Evolutionary conservation across 2,888 invertebrate genomes (phyloP), one percentile per base, ranked within the genome.

Genomic region (Melinaea marsaeus): DNA sequence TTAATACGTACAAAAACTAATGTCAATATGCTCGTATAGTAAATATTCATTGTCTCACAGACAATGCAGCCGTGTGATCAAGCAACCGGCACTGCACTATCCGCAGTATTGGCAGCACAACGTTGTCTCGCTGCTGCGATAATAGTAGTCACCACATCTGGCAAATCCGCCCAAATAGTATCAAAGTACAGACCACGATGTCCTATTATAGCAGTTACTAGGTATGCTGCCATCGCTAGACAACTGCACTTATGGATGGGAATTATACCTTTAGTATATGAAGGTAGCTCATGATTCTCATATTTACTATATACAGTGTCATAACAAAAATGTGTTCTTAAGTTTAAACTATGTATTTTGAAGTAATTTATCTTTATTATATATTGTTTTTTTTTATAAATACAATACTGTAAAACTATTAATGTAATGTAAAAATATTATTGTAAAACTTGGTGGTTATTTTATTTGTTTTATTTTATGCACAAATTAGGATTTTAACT

Each of bases 91-190:
- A 90, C 95, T 5, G 94, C 95, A 11, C 90, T 96, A 59, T 93
- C 95, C 0, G 95, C 94, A 6, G 95, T 95, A 0, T 92, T 95
- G 67, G 94, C 95, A 4, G 94, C 96, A 0, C 92, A 95, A 70
- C 93, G 94, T 67, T 91, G 92, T 59, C 91, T 93, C 69, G 95
- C 95, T 0, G 91, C 93, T 0, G 94, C 94, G 1, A 95, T 95
- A 47, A 83, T 95, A 32, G 92, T 94, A 3, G 87, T 94, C 56
- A 94, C 95, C 2, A 93, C 94, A 0, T 88, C 91, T 0, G 92
- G 92, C 1, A 82, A 92, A 71, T 93, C 95, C 0, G 95, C 95
- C 0, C 91, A 92, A 68, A 76, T 92, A 46, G 89, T 95, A 42
- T 92, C 95, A 2, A 93, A 93, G 68, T 95, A 93, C 79, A 86